These are phyloP conservation scores for Trilocha varians DNA, from an alignment of 2,888 invertebrate genomes.

Conservation along the genomic window DNA sequence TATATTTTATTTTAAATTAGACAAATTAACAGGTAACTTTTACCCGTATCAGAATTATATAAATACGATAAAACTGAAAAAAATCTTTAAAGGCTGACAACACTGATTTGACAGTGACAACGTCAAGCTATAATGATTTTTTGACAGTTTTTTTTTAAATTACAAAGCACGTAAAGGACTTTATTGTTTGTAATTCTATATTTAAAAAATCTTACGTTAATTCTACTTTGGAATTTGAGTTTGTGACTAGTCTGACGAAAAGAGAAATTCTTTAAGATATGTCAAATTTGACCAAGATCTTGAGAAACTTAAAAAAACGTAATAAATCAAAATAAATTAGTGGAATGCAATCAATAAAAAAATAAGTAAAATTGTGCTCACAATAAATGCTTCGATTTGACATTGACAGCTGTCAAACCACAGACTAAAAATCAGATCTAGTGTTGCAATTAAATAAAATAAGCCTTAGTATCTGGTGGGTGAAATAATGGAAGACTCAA, in stretches of 20 bases:
- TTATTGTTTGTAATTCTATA: neutral
- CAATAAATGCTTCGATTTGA: no score
- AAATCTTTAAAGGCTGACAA: conserved; percentile 16
- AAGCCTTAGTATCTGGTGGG: no score
- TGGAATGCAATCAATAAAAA: conserved; percentile 14
- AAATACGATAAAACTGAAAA: conserved; percentile 24
- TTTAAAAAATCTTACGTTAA: no score
- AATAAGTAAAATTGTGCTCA: conserved; percentile 10
- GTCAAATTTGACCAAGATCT: neutral
- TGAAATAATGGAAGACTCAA: no score
- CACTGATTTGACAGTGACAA: neutral
- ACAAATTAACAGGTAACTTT: conserved; percentile 28
- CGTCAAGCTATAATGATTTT: neutral
- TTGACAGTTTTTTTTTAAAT: neutral
- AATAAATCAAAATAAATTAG: neutral
- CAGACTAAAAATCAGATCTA: no score
- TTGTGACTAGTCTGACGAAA: no score
- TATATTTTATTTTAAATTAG: conserved; percentile 23
- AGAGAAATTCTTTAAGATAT: neutral
- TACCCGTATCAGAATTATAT: conserved; percentile 38
- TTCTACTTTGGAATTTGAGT: no score
- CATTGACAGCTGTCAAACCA: no score
- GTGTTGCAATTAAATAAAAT: no score
- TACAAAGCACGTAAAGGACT: neutral
- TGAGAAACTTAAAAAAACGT: neutral